Percentiles rank a stretch among this genome's conserved stretches.
Evolutionary conservation across 1,140 invertebrate species (phyloP).

Genomic region (Conopomorpha cramerella): DNA sequence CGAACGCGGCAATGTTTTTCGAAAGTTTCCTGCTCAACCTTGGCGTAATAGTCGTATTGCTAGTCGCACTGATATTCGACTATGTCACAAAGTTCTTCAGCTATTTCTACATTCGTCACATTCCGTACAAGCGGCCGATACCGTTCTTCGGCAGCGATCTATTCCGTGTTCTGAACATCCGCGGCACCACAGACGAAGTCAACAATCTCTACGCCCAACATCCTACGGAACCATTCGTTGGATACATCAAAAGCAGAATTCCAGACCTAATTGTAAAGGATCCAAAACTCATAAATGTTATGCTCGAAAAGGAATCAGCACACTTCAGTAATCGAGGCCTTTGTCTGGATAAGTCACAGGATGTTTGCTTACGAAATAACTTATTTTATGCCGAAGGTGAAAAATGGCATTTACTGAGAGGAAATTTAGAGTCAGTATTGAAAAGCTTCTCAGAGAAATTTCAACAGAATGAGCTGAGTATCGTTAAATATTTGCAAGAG

Average conservation of each 20-base stretch:
- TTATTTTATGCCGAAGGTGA: slow-evolving; percentile 49
- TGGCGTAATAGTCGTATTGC: slow-evolving; percentile 19
- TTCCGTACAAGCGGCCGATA: slow-evolving; percentile 32
- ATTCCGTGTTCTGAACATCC: slow-evolving; percentile 26
- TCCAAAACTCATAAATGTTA: slow-evolving; percentile 57
- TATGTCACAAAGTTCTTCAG: slow-evolving; percentile 52
- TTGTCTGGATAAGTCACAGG: slow-evolving; percentile 46
- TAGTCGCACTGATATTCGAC: slow-evolving; percentile 36
- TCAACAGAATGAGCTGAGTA: slow-evolving; percentile 30
- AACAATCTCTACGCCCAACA: slow-evolving; percentile 25
- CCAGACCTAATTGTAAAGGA: slow-evolving; percentile 62
- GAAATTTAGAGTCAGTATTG: slow-evolving; percentile 32
- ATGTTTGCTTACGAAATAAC: slow-evolving; percentile 57
- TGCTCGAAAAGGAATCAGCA: slow-evolving; percentile 62
- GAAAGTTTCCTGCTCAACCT: slow-evolving; percentile 45
- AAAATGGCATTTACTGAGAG: slow-evolving; percentile 40
- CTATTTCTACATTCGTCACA: slow-evolving; percentile 45
- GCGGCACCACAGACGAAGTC: slow-evolving; percentile 31
- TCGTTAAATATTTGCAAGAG: slow-evolving; percentile 45
- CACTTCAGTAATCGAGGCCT: slow-evolving; percentile 54
- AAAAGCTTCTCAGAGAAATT: slow-evolving; percentile 20
- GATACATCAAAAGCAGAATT: slow-evolving; percentile 50
- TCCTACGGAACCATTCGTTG: slow-evolving; percentile 37
- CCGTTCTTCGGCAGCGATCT: slow-evolving; percentile 48
- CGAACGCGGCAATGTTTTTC: slow-evolving; percentile 46